Conservation (phyloP, 2,888 invertebrate genomes). For the Pandemis cinnamomeana region DNA sequence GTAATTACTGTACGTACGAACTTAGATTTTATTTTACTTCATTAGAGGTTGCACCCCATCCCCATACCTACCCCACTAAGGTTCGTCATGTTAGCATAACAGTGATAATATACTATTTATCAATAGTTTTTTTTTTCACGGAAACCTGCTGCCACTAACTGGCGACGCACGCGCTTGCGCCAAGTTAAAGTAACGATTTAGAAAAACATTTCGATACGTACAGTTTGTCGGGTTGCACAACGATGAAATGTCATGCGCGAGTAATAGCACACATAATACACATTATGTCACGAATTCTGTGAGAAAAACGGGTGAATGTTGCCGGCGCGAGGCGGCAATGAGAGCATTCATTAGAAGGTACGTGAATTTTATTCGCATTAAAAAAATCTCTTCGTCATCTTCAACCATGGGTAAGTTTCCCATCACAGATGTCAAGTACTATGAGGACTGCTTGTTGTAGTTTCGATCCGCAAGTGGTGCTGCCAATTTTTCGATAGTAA, state of each 20-base stretch:
- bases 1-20: no score
- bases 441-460: no score
- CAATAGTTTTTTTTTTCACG: not conserved
- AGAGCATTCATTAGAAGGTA: constrained; percentile 18
- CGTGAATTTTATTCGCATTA: not conserved
- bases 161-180: constrained; percentile 7
- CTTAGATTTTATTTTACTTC: no score
- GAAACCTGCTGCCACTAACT: constrained; percentile 4
- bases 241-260: constrained; percentile 28
- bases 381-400: not conserved
- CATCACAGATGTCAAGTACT: no score
- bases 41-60: no score
- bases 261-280: not conserved
- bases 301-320: constrained; percentile 1
- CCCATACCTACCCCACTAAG: no score
- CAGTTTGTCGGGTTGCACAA: constrained; percentile 24
- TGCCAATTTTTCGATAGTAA: no score
- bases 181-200: constrained; percentile 28
- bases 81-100: not conserved
- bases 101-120: not conserved
- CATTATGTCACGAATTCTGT: constrained; percentile 24
- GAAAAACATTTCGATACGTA: constrained; percentile 35
- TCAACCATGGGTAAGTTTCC: not conserved
- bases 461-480: no score
- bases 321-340: not conserved